Evolutionary conservation across 2,888 invertebrate species (phyloP).

Genomic region (Ornithoptera priamus): DNA sequence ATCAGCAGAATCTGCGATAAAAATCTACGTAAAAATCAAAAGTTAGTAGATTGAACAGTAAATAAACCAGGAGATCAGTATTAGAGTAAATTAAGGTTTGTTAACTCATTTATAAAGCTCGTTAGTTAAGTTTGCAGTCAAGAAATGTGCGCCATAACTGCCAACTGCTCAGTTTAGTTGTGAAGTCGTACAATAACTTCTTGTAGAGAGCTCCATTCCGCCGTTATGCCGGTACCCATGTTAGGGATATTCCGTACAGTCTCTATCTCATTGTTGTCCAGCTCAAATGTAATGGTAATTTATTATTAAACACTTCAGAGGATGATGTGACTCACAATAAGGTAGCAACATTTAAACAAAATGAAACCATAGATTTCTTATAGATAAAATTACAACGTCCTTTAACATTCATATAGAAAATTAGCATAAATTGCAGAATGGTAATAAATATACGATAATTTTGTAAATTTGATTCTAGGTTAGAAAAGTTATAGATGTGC

Average conservation of each 20-base stretch:
- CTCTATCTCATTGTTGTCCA: neutral
- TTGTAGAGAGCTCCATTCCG: conserved; percentile 17
- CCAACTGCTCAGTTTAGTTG: conserved; percentile 24
- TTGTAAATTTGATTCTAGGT: neutral
- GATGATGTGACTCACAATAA: neutral
- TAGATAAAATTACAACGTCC: neutral
- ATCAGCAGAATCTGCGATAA: neutral
- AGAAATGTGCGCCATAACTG: conserved; percentile 22
- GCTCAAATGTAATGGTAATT: neutral
- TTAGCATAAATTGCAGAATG: too few relatives aligned
- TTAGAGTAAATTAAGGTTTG: conserved; percentile 9
- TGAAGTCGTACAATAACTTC: conserved; percentile 27
- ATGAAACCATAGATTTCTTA: neutral
- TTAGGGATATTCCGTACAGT: conserved; percentile 16
- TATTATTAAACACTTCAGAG: neutral
- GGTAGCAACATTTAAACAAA: neutral
- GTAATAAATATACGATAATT: too few relatives aligned
- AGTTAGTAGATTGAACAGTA: neutral
- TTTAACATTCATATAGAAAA: too few relatives aligned
- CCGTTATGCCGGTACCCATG: conserved; percentile 9
- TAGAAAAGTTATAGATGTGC: neutral
- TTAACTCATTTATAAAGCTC: conserved; percentile 16
- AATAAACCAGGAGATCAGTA: conserved; percentile 6
- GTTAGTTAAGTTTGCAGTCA: conserved; percentile 21
- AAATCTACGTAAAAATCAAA: neutral